Evolutionary conservation across 1,140 invertebrate genomes (phyloP).

Genomic region (Aphelinus certus): DNA sequence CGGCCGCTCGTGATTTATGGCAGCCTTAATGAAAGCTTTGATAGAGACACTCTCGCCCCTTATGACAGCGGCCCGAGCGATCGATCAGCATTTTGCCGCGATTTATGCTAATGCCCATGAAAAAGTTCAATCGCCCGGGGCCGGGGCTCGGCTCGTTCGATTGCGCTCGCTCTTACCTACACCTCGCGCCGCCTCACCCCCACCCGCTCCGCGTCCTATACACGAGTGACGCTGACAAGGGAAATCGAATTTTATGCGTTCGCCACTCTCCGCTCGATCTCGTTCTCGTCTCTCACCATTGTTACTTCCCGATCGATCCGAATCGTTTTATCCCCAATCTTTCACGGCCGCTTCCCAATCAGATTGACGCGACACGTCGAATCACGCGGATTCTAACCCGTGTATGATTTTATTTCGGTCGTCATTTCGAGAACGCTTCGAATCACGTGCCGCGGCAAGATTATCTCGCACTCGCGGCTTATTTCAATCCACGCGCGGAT

Average conservation of each 20-base stretch:
- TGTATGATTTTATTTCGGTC: no score
- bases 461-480: no score
- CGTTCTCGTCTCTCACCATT: background rate
- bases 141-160: background rate
- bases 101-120: constrained; percentile 47
- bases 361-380: no score
- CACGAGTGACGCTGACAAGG: background rate
- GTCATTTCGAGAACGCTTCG: no score
- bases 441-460: no score
- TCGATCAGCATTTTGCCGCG: constrained; percentile 44
- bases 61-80: background rate
- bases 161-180: background rate
- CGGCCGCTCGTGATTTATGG: constrained; percentile 54
- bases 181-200: no score
- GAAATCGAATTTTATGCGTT: background rate
- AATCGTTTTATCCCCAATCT: no score
- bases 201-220: no score
- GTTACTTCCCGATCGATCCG: background rate
- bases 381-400: no score
- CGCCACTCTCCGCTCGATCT: background rate
- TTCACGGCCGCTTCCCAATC: no score
- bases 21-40: constrained; percentile 63
- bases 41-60: constrained; percentile 52
- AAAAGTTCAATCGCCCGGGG: background rate
- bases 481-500: no score